phyloP scores from a whole-genome alignment of 2,888 invertebrate genomes.

The Megaustenia siamemsis region DNA sequence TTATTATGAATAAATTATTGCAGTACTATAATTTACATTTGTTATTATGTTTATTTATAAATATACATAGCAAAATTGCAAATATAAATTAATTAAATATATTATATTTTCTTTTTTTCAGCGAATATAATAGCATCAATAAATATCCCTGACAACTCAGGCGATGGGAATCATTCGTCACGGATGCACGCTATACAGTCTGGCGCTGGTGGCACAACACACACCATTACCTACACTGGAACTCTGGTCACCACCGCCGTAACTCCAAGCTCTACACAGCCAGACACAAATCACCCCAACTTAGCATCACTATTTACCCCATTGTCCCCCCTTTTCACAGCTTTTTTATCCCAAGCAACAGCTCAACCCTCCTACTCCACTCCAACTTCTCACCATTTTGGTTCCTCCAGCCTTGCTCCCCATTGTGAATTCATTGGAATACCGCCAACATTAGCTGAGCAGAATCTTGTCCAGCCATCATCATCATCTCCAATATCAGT shows the following conservation, averaged over 20 bases:
- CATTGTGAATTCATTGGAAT: conserved; percentile 54
- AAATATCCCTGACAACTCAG: conserved; percentile 73
- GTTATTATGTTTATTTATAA: too few relatives aligned
- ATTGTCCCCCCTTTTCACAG: conserved; percentile 76
- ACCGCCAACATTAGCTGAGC: conserved; percentile 25
- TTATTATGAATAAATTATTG: too few relatives aligned
- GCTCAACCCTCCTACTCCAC: conserved; percentile 59
- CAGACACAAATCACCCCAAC: conserved; percentile 63
- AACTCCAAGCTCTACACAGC: conserved; percentile 73
- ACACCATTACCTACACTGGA: conserved; percentile 84
- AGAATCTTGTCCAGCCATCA: neutral
- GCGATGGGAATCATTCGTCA: conserved; percentile 59
- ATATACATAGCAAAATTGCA: too few relatives aligned
- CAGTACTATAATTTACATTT: too few relatives aligned
- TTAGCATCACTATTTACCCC: conserved; percentile 74
- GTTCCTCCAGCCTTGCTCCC: conserved; percentile 44
- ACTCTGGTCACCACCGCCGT: conserved; percentile 86
- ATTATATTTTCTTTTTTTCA: conserved; percentile 53
- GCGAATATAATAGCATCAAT: conserved; percentile 77
- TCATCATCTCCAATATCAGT: conserved; percentile 64
- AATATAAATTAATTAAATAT: neutral
- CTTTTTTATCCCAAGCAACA: conserved; percentile 72
- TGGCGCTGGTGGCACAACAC: conserved; percentile 64
- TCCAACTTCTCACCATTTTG: conserved; percentile 34
- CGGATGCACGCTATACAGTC: conserved; percentile 55